Percentiles rank a stretch among this genome's conserved stretches.
Evolutionary conservation across 2,888 invertebrate species (phyloP).

Genomic region (Theristus sp.): DNA sequence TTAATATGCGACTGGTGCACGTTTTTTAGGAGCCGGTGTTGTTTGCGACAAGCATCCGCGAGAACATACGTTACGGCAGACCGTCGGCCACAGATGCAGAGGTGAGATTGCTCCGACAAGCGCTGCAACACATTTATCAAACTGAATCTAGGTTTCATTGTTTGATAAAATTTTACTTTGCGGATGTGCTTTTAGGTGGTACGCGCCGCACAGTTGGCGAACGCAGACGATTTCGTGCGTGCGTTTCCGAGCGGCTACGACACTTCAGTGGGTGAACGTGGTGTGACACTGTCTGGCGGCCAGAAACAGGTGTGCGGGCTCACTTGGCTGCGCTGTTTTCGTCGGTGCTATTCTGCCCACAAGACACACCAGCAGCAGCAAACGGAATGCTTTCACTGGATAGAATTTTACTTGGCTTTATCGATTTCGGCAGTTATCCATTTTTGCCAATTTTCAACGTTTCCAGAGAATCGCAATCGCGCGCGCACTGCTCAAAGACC

Average conservation of each 20-base stretch:
- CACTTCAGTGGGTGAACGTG: not conserved
- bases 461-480: not conserved
- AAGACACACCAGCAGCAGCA: too few relatives aligned
- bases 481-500: not conserved
- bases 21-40: constrained; percentile 76
- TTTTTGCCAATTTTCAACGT: too few relatives aligned
- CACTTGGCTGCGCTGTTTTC: too few relatives aligned
- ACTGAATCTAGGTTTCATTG: too few relatives aligned
- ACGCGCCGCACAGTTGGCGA: not conserved
- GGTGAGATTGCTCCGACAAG: too few relatives aligned
- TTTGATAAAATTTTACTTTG: too few relatives aligned
- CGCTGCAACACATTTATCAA: too few relatives aligned
- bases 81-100: constrained; percentile 37
- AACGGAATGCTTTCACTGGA: too few relatives aligned
- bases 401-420: too few relatives aligned
- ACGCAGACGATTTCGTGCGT: not conserved
- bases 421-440: too few relatives aligned
- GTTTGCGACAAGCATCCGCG: constrained; percentile 70
- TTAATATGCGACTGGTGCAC: too few relatives aligned
- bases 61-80: constrained; percentile 76
- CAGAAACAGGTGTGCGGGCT: not conserved
- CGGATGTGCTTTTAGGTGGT: too few relatives aligned
- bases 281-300: not conserved
- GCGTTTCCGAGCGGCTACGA: not conserved
- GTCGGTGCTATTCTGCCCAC: not conserved